These are phyloP conservation scores for Diorhabda elongata DNA, from an alignment of 1,140 invertebrate species.

Conservation along the genomic window DNA sequence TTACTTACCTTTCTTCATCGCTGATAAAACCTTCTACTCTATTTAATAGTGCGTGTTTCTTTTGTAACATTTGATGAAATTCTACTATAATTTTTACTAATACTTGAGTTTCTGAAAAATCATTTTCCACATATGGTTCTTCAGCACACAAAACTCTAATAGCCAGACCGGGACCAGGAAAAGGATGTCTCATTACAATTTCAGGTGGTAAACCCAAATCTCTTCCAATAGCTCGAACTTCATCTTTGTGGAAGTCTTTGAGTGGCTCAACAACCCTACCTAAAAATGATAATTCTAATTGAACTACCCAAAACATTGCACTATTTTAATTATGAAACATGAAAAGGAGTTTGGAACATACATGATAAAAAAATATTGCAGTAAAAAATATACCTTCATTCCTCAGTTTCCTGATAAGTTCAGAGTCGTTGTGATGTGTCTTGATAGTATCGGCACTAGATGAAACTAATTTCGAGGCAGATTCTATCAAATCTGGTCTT, in stretches of 20 bases:
- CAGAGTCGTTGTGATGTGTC: conserved; percentile 99
- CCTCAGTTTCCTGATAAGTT: conserved; percentile 83
- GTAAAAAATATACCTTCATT: conserved; percentile 40
- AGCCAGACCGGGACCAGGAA: conserved; percentile 92
- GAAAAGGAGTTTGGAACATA: too few species aligned
- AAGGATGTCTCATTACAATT: conserved; percentile 92
- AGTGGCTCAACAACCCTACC: conserved; percentile 96
- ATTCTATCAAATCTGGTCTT: conserved; percentile 96
- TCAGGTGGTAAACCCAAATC: conserved; percentile 84
- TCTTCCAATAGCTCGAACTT: conserved; percentile 81
- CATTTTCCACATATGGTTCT: conserved; percentile 91
- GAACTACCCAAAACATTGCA: not conserved
- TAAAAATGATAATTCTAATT: conserved; percentile 41
- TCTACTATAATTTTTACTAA: conserved; percentile 92
- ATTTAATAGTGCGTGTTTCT: conserved; percentile 88
- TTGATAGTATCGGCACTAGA: conserved; percentile 92
- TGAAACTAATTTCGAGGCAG: conserved; percentile 83
- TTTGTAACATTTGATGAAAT: conserved; percentile 86
- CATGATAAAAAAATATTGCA: too few species aligned
- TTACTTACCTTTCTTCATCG: conserved; percentile 61
- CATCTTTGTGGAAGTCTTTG: conserved; percentile 99
- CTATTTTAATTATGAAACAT: too few species aligned
- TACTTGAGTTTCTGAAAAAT: conserved; percentile 93
- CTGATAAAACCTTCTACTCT: conserved; percentile 79
- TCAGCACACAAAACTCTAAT: conserved; percentile 94